Percentiles rank a stretch among this genome's conserved stretches.
Conservation (phyloP, 1,140 invertebrate species). For the Drosophila parvula region DNA sequence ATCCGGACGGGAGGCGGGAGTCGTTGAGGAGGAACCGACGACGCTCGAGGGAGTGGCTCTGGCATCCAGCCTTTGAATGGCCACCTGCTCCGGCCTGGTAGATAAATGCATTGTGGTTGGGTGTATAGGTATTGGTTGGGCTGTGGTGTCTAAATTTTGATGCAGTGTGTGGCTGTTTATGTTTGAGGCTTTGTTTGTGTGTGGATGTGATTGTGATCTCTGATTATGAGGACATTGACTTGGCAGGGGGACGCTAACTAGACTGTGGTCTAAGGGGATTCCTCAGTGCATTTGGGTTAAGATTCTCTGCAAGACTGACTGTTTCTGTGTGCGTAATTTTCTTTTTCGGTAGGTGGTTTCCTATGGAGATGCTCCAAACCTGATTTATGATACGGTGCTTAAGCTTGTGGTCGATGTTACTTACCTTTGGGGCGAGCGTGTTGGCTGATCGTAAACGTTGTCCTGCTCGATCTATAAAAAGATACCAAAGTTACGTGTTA, state of each 20-base stretch:
- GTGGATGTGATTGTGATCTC: constrained; percentile 20
- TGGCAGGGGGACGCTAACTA: constrained; percentile 10
- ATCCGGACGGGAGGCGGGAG: constrained; percentile 47
- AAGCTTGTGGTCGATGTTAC: constrained; percentile 18
- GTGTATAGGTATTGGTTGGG: constrained; percentile 30
- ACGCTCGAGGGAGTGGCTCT: constrained; percentile 19
- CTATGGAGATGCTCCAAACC: constrained; percentile 6
- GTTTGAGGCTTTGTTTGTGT: constrained; percentile 9
- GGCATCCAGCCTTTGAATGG: constrained; percentile 57
- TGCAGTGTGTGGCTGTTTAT: constrained; percentile 33
- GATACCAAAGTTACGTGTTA: not conserved
- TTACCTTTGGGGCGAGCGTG: constrained; percentile 84
- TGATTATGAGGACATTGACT: constrained; percentile 13
- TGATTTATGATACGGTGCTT: constrained; percentile 1
- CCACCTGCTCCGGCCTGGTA: constrained; percentile 63
- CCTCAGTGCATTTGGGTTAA: constrained; percentile 16
- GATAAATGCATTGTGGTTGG: constrained; percentile 59
- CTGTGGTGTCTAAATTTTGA: constrained; percentile 61
- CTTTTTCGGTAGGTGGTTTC: constrained; percentile 9
- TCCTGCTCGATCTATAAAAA: constrained; percentile 75
- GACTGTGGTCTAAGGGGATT: constrained; percentile 6
- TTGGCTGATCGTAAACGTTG: constrained; percentile 77
- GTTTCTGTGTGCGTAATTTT: constrained; percentile 22
- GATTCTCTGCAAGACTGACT: constrained; percentile 32
- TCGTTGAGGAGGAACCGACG: constrained; percentile 20